Evolutionary conservation across 2,888 invertebrate species (phyloP), one percentile per base, ranked within the genome.

Genomic region (Dermolepida albohirtum): DNA sequence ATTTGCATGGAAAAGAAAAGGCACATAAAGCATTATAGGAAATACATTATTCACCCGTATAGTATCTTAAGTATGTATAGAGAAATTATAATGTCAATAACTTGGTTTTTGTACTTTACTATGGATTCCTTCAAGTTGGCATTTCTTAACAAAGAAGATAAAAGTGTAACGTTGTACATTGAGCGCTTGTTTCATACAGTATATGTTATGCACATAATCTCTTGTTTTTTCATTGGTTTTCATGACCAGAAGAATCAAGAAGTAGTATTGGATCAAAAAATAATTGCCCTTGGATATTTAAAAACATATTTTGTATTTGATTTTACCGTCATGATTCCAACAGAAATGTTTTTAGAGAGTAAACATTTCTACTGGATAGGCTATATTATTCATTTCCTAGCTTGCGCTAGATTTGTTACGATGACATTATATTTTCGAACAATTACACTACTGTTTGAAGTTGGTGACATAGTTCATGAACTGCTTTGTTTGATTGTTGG

Each of bases 391-490:
- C 57, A 66, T 41, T 10, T 66, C 10, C 5, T 50, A 2, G 41
- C 12, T 12, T 47, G 47, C 27, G 43, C 39, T 10, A 47, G 57
- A 27, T 22, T 66, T n/a, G 41, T 44, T 11, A 50, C 66, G 10
- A 57, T 66, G 57, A 27, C 34, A 5, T 22, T 50, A 1, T 66
- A 41, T 40, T 66, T 66, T 10, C 57, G 66, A 12, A 40, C 47
- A 10, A 50, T 66, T n/a, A 66, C 66, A 10, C 27, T 66, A 29
- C 17, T 40, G 5, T 11, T 66, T 22, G 59, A 66, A 12, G 41
- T 66, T 10, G 66, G 66, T n/a, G 57, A 66, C n/a, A 27, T 57
- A n/a, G 27, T 57, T 14, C 66, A 66, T 41, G 66, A 66, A 41
- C 41, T 66, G 11, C 12, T 49, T 4, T 59, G 49, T n/a, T 50